Base-by-base conservation (phyloP, 2,797 vertebrate species). In the Myoxocephalus aenaeus region DNA sequence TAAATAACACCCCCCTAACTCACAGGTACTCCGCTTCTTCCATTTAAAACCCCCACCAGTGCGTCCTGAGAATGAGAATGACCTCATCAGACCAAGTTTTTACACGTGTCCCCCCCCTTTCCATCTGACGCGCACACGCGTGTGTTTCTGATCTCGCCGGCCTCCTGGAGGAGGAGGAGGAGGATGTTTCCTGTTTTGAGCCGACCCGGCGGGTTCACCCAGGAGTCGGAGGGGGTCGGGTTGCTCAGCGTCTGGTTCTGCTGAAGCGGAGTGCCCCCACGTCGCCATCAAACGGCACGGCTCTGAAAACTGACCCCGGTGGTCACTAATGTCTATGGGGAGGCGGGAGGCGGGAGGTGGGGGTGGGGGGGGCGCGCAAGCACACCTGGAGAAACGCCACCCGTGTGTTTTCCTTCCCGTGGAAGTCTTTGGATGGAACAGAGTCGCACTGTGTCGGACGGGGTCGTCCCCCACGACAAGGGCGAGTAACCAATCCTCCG, bases 201-300 rank as follows among this genome's bases (percentile, higher is more conserved):
- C 87, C 90, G 88, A 92, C 91, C 44, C 6, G 77, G 62, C 40
- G 91, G 90, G 93, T 92, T 94, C 93, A 93, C 82, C 14, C 7
- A 92, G 82, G 84, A 93, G 93, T 93, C 92, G 91, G 86, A 29
- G 87, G 88, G 89, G 90, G 87, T 93, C 85, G 74, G 86, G 88
- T 93, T 93, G 90, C 92, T 90, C 73, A 68, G 88, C 85, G 93
- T 93, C 92, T 93, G 92, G 91, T 92, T 93, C 89, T 92, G 87
- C 78, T 93, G 92, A 92, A 92, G 90, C 86, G 91, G 92, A 92
- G 92, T 92, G 90, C 84, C 91, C 22, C 22, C 89, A 88, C 82
- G 84, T 92, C 91, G 89, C 91, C 91, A 88, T 92, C 90, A 92
- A 92, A 93, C 83, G 22, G 89, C 90, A 88, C 20, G 66, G 65